Evolutionary conservation across 2,888 invertebrate species (phyloP).

Genomic region (Periphyllus acericola): DNA sequence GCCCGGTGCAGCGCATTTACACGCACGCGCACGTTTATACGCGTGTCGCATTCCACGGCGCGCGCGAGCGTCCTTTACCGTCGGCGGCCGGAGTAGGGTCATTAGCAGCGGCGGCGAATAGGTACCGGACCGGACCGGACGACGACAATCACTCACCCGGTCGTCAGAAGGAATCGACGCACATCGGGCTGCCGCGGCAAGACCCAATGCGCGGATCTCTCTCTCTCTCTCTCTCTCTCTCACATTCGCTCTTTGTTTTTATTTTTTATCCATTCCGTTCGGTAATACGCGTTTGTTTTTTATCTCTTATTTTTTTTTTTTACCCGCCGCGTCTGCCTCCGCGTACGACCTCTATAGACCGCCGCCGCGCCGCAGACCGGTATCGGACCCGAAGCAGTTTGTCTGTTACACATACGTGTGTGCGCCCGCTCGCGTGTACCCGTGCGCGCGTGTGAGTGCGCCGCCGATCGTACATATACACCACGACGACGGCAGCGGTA

Average conservation of each 20-base stretch:
- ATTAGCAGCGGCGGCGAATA: constrained; percentile 32
- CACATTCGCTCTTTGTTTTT: background rate
- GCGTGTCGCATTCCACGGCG: constrained; percentile 42
- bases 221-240: background rate
- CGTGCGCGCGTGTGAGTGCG: background rate
- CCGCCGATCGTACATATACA: background rate
- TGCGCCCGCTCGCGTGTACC: background rate
- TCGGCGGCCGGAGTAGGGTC: constrained; percentile 35
- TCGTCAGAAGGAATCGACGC: constrained; percentile 43
- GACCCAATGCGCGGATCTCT: constrained; percentile 50
- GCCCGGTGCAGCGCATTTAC: background rate
- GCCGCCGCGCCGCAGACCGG: constrained; percentile 46
- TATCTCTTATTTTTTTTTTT: constrained; percentile 9
- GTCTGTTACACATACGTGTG: background rate
- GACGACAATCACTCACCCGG: constrained; percentile 58
- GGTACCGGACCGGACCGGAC: constrained; percentile 39
- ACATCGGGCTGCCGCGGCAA: background rate
- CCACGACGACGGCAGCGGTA: background rate
- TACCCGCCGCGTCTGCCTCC: background rate
- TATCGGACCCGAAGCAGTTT: constrained; percentile 51
- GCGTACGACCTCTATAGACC: constrained; percentile 28
- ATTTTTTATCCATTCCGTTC: background rate
- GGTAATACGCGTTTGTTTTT: background rate
- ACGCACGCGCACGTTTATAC: background rate
- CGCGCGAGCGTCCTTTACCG: background rate